Evolutionary conservation across 2,888 invertebrate genomes (phyloP).

Genomic region (Caenorhabditis sp.): DNA sequence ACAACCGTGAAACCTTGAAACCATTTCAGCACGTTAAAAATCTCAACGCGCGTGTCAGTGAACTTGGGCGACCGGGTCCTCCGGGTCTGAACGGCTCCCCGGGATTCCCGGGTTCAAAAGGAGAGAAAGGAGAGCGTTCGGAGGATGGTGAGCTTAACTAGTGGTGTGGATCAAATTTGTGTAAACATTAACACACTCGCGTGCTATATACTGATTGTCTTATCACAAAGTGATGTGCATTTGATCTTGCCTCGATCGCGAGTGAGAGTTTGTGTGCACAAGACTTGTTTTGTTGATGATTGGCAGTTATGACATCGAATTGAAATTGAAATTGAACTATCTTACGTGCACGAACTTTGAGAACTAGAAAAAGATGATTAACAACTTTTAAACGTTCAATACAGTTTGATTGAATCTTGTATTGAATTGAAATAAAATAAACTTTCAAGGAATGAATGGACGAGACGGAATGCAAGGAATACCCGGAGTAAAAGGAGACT

Average conservation of each 20-base stretch:
- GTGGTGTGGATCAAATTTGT: background rate
- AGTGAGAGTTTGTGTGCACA: background rate
- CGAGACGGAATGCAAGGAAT: conserved; percentile 70
- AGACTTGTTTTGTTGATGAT: background rate
- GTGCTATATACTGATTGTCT: conserved; percentile 1
- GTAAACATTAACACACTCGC: background rate
- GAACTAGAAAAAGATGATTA: too few species aligned
- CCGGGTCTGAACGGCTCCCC: conserved; percentile 70
- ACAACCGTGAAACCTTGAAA: background rate
- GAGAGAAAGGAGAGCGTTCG: conserved; percentile 66
- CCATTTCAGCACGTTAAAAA: conserved; percentile 69
- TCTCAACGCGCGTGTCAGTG: conserved; percentile 67
- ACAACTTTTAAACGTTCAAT: too few species aligned
- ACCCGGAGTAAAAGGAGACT: conserved; percentile 70
- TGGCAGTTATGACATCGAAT: too few species aligned
- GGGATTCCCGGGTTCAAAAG: conserved; percentile 68
- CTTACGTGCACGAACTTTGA: too few species aligned
- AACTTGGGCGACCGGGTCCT: conserved; percentile 67
- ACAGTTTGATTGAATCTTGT: too few species aligned
- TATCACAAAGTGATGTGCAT: conserved; percentile 20
- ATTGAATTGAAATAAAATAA: background rate
- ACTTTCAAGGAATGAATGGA: conserved; percentile 57
- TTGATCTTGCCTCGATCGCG: conserved; percentile 1
- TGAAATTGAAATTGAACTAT: background rate
- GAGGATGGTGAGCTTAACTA: conserved; percentile 57